A percentile compares a stretch with the other conserved stretches of the same genome.
Conservation (phyloP, 2,888 invertebrate species). For the Caenorhabditis virilis region DNA sequence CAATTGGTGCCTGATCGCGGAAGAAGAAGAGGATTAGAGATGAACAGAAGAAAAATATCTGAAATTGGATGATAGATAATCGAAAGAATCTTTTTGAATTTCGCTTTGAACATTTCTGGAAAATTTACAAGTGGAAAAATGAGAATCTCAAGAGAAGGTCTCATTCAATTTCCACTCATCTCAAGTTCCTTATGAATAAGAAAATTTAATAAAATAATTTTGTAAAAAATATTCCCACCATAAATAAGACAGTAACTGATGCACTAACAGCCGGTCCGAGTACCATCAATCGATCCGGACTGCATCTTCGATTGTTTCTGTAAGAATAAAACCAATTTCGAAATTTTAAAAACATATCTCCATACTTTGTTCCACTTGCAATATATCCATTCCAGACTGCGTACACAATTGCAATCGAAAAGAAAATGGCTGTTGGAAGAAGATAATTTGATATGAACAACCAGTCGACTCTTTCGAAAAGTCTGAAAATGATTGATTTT, state of each 20-base stretch:
- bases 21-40: conserved; percentile 40
- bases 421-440: conserved; percentile 39
- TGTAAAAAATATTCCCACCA: conserved; percentile 16
- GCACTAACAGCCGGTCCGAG: conserved; percentile 40
- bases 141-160: too few species aligned
- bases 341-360: neutral
- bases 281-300: conserved; percentile 32
- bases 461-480: conserved; percentile 43
- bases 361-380: conserved; percentile 32
- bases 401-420: conserved; percentile 40
- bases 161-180: too few species aligned
- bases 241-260: conserved; percentile 36
- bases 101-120: neutral
- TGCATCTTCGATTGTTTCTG: conserved; percentile 37
- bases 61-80: conserved; percentile 3
- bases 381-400: conserved; percentile 46
- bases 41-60: conserved; percentile 36
- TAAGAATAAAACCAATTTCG: neutral
- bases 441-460: conserved; percentile 46
- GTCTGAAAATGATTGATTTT: conserved; percentile 5
- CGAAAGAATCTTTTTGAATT: neutral
- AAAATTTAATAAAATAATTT: neutral
- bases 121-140: too few species aligned
- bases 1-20: conserved; percentile 36
- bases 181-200: neutral